Conservation (phyloP, 2,113 vertebrate species). For the Cichladusa arquata region DNA sequence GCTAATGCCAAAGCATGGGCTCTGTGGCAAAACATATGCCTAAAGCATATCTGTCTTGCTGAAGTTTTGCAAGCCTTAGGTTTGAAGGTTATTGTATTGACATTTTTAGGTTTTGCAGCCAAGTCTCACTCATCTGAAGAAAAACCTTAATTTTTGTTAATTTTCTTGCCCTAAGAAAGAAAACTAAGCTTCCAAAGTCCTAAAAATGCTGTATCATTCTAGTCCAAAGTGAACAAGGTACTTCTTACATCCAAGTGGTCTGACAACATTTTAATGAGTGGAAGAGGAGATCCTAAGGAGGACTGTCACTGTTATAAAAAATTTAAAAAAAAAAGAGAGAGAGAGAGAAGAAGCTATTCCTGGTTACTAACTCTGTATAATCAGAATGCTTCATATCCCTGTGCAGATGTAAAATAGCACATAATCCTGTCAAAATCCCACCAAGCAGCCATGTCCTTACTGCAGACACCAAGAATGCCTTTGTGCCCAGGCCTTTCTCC, state of each 20-base stretch:
- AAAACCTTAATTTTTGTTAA: not conserved
- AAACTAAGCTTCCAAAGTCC: not conserved
- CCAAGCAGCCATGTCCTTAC: not conserved
- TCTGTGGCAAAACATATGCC: not conserved
- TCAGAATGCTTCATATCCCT: not conserved
- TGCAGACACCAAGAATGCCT: not conserved
- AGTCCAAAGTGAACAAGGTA: not conserved
- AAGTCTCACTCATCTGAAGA: not conserved
- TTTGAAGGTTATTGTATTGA: not conserved
- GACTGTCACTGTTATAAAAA: not conserved
- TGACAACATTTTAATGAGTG: not conserved
- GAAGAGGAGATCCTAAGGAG: not conserved
- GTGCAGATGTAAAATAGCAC: not conserved
- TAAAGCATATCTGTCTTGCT: not conserved
- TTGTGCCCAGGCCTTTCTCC: not conserved
- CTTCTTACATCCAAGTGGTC: not conserved
- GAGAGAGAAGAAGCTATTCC: not conserved
- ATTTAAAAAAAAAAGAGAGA: too few species aligned
- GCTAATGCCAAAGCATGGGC: not conserved
- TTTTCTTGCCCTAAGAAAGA: not conserved
- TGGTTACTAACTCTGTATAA: not conserved
- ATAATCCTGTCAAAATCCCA: not conserved
- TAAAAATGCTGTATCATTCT: not conserved
- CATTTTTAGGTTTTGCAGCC: not conserved
- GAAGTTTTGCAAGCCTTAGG: not conserved